Evolutionary conservation across 2,797 vertebrate genomes (phyloP), one percentile per base, ranked within the genome.

Genomic region (Alca torda): DNA sequence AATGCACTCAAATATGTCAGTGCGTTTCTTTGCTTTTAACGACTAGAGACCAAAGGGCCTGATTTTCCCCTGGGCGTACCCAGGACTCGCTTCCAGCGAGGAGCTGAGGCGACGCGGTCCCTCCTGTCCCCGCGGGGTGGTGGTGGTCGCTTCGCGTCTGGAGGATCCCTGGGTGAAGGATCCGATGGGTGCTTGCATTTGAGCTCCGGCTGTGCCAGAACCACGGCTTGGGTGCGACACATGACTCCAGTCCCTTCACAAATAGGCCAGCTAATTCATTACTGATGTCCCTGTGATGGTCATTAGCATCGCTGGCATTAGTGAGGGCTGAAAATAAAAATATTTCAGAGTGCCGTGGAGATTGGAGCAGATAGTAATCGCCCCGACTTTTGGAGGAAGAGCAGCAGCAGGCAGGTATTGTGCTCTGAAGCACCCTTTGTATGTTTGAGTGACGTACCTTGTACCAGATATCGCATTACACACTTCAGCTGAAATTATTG

Each of bases 21-120:
- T 17, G 21, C 2, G 1, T 46, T 79, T 91, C 51, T 54, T 76
- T 35, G 5, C 37, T 72, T 86, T 23, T 35, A n/a, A 48, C 4
- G 15, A 61, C 37, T 20, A 19, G 30, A 7, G 39, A 33, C 64
- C 33, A 9, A 37, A 72, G 60, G 16, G 39, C 7, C 67, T 25
- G 4, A 3, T 69, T 51, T 59, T 84, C 45, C 56, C 54, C 18
- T 3, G 3, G 25, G 25, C 4, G 1, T 15, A 11, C 26, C 53
- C 39, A 8, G 1, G 2, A 2, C 25, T 46, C 3, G 0, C 25
- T 30, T 16, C 21, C 37, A 4, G 39, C 5, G 3, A 3, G 15
- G 63, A 13, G 7, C 31, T 5, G 31, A 3, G 0, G 0, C 0
- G 0, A 16, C 18, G 1, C 56, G 8, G 13, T 64, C 39, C 46